Percentiles rank a stretch among this genome's conserved stretches.
Evolutionary conservation across 2,888 invertebrate genomes (phyloP).

Genomic region (Caenorhabditis japonica): DNA sequence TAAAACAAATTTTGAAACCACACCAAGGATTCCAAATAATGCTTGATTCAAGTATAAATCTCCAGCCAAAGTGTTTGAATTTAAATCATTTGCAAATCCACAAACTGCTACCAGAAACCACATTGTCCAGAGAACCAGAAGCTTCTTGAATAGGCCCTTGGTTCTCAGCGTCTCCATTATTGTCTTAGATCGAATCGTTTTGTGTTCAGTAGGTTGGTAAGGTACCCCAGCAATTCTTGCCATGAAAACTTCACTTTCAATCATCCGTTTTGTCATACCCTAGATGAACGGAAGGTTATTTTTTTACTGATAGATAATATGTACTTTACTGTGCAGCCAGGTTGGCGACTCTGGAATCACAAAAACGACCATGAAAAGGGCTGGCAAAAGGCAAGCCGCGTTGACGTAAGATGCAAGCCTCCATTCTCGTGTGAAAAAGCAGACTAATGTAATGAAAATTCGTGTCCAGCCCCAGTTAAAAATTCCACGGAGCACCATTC

Average conservation of each 20-base stretch:
- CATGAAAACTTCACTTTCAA: constrained; percentile 61
- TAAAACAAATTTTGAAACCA: constrained; percentile 59
- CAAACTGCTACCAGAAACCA: constrained; percentile 68
- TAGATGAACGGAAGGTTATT: too few species aligned
- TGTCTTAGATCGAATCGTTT: constrained; percentile 48
- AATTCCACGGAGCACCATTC: constrained; percentile 73
- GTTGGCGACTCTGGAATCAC: constrained; percentile 73
- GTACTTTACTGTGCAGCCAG: constrained; percentile 68
- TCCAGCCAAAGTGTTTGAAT: constrained; percentile 66
- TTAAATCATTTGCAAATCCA: constrained; percentile 71
- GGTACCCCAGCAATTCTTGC: constrained; percentile 65
- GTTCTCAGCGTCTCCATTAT: constrained; percentile 54
- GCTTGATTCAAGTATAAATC: constrained; percentile 70
- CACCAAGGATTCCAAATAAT: constrained; percentile 65
- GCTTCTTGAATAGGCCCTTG: constrained; percentile 51
- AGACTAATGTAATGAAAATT: constrained; percentile 63
- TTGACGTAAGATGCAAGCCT: constrained; percentile 61
- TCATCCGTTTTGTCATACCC: constrained; percentile 53
- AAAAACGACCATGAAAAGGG: constrained; percentile 67
- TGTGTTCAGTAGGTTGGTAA: constrained; percentile 57
- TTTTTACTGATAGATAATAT: too few species aligned
- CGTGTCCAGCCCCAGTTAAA: constrained; percentile 72
- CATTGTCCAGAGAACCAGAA: constrained; percentile 70
- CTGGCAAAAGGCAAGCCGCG: constrained; percentile 60
- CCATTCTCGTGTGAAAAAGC: constrained; percentile 65